phyloP scores from a whole-genome alignment of 2,888 invertebrate genomes.

The Agrochola litura region DNA sequence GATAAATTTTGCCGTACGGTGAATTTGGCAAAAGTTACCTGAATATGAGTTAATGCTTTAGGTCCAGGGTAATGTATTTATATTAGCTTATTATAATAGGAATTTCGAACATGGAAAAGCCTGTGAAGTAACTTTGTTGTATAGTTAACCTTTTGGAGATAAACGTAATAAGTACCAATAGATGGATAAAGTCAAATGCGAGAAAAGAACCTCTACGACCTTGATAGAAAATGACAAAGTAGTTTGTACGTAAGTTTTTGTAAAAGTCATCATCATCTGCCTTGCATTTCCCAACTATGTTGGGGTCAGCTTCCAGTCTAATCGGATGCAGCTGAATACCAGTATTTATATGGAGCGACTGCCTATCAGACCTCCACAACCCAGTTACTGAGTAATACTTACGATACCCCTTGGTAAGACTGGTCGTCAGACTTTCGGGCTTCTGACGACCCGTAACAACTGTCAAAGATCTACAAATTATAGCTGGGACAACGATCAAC shows the following conservation, averaged over 20 bases:
- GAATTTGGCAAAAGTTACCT: constrained; percentile 54
- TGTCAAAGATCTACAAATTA: too few species aligned
- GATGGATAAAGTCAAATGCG: background rate
- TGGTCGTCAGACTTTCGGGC: too few species aligned
- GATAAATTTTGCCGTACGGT: constrained; percentile 55
- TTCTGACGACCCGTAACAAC: too few species aligned
- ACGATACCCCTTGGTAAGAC: too few species aligned
- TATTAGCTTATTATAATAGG: constrained; percentile 1
- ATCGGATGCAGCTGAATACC: too few species aligned
- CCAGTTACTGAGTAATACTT: too few species aligned
- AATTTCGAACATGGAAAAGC: background rate
- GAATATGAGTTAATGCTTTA: constrained; percentile 36
- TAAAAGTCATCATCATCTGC: too few species aligned
- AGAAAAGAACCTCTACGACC: background rate
- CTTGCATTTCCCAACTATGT: too few species aligned
- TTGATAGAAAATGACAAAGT: background rate
- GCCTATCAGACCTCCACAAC: too few species aligned
- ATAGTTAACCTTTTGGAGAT: background rate
- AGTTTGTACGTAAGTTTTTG: background rate
- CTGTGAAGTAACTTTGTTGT: background rate
- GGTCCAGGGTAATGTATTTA: constrained; percentile 22
- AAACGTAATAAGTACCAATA: background rate
- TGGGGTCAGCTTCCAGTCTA: too few species aligned
- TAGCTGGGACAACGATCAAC: too few species aligned
- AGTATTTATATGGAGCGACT: too few species aligned